Evolutionary conservation across 2,113 vertebrate genomes (phyloP), one percentile per base, ranked within the genome.

Genomic region (Solea senegalensis): DNA sequence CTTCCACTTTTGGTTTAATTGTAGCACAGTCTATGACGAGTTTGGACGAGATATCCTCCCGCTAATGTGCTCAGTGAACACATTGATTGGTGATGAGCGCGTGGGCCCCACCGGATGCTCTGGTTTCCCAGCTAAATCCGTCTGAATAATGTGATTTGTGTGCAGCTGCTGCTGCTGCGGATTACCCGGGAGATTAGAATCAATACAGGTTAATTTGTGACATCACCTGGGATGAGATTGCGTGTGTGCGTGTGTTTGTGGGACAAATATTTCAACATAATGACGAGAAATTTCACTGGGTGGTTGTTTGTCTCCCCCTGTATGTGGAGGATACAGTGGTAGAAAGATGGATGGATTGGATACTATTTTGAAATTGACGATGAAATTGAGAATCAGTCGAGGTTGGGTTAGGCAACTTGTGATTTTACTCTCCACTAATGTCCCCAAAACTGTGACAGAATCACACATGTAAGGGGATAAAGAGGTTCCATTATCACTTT

Each of bases 1-100:
- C 34, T 57, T 84, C 41, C 66, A 55, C 65, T 80, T 75, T 76
- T 49, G n/a, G 7, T 77, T 76, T 72, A 74, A 84, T 43, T 57
- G 67, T 26, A 1, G 49, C n/a, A 0, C 61, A 21, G 59, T 50
- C 16, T 43, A 52, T 56, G 51, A 58, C 9, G 40, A 51, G 14
- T 58, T 48, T 7, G 12, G 70, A 26, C 59, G 5, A 60, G 56
- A 8, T 56, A 56, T 34, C 67, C 67, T 57, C 52, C 48, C 43
- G 70, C 50, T 56, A 65, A 74, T 72, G 40, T 70, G 58, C 8
- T 78, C 67, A 74, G 41, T 58, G 61, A 66, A 43, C 53, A 57
- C 39, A 69, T 34, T 55, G 77, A 81, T 69, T 26, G 54, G 72
- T 16, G 54, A 46, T 50, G 62, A 44, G 55, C 21, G 39, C 1